Conservation (phyloP, 2,797 vertebrate genomes). For the Rallus crepitans region DNA sequence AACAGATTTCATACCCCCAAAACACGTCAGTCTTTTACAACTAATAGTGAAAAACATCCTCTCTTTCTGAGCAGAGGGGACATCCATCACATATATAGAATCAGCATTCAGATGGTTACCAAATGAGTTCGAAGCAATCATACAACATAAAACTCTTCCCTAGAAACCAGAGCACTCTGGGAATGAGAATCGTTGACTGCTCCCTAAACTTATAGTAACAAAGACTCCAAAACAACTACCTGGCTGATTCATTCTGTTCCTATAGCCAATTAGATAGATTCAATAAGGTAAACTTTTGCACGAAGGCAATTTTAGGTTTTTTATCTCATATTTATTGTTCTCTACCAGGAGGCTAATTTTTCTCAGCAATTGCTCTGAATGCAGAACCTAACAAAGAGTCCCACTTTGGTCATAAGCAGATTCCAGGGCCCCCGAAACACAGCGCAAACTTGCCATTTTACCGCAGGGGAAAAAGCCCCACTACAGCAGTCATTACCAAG, state of each 20-base stretch:
- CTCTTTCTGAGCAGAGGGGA: neutral
- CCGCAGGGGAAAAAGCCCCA: neutral
- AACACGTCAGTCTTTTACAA: neutral
- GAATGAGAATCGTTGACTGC: neutral
- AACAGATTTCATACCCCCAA: neutral
- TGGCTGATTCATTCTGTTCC: neutral
- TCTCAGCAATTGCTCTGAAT: neutral
- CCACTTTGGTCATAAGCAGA: neutral
- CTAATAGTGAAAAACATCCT: neutral
- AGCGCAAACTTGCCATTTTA: neutral
- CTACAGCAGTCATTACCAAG: neutral
- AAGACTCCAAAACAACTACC: neutral
- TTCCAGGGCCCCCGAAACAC: neutral
- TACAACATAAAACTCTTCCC: neutral
- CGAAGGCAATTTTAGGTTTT: neutral
- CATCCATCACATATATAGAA: neutral
- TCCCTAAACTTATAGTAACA: neutral
- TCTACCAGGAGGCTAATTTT: neutral
- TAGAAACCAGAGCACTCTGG: neutral
- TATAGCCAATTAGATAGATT: neutral
- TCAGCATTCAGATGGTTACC: conserved; percentile 11
- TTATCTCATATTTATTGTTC: neutral
- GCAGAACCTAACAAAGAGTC: neutral
- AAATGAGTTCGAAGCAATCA: neutral
- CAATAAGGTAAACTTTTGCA: neutral